Conservation (phyloP, 2,888 invertebrate species). For the Apotomis turbidana region DNA sequence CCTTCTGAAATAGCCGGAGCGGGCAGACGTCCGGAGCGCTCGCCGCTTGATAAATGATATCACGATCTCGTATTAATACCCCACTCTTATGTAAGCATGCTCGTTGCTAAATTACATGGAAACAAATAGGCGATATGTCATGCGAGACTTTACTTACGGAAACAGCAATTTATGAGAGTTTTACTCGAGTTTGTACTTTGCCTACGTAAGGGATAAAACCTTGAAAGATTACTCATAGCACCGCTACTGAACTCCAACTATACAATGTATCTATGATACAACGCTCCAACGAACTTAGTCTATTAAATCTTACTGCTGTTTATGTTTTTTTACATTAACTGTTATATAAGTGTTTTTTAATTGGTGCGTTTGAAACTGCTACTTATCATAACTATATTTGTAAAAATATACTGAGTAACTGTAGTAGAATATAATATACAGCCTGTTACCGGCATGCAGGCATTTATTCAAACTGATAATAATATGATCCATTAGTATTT, state of each 20-base stretch:
- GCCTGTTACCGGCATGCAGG: too few species aligned
- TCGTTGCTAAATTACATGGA: constrained; percentile 27
- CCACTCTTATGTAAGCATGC: constrained; percentile 33
- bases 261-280: background rate
- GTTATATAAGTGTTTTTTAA: background rate
- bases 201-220: background rate
- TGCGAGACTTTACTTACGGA: constrained; percentile 1
- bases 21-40: constrained; percentile 48
- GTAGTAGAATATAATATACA: too few species aligned
- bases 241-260: too few species aligned
- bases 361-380: background rate
- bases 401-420: background rate
- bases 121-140: constrained; percentile 29
- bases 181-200: background rate
- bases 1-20: constrained; percentile 63
- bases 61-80: constrained; percentile 33
- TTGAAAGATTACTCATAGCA: too few species aligned
- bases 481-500: too few species aligned
- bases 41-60: constrained; percentile 36
- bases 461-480: too few species aligned
- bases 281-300: background rate
- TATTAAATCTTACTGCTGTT: too few species aligned
- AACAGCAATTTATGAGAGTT: background rate
- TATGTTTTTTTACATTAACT: background rate
- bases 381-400: background rate